A percentile compares a stretch with the other conserved stretches of the same genome.
These are phyloP conservation scores for Dasyornis broadbenti DNA, from an alignment of 2,113 vertebrate species.

Conservation along the genomic window DNA sequence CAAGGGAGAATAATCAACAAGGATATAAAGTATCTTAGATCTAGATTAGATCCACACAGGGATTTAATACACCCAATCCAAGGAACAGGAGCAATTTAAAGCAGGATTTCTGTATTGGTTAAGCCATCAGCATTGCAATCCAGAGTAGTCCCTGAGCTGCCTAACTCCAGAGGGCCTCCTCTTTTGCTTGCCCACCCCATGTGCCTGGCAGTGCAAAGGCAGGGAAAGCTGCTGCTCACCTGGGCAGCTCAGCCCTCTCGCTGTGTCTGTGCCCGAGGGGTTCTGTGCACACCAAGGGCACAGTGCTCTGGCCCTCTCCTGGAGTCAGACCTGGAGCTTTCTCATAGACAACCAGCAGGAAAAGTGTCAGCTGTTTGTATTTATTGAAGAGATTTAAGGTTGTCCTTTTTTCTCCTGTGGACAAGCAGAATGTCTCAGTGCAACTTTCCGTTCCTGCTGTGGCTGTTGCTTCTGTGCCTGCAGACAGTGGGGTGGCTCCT, in stretches of 20 bases:
- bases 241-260: fast-evolving
- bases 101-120: background rate
- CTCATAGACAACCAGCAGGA: background rate
- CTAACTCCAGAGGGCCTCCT: background rate
- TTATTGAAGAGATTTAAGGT: background rate
- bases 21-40: background rate
- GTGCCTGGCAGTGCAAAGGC: background rate
- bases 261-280: background rate
- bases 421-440: background rate
- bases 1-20: background rate
- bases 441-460: background rate
- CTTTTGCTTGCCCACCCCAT: fast-evolving
- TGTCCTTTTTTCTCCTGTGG: background rate
- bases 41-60: background rate
- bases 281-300: too few species aligned
- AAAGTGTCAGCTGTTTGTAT: background rate
- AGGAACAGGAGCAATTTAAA: background rate
- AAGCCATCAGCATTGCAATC: background rate
- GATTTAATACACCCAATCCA: background rate
- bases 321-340: background rate
- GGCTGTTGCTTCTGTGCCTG: background rate
- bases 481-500: background rate
- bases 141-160: background rate
- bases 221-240: background rate
- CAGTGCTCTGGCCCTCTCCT: background rate